Evolutionary conservation across 2,888 invertebrate species (phyloP), one percentile per base, ranked within the genome.

Genomic region (Hyalella azteca): DNA sequence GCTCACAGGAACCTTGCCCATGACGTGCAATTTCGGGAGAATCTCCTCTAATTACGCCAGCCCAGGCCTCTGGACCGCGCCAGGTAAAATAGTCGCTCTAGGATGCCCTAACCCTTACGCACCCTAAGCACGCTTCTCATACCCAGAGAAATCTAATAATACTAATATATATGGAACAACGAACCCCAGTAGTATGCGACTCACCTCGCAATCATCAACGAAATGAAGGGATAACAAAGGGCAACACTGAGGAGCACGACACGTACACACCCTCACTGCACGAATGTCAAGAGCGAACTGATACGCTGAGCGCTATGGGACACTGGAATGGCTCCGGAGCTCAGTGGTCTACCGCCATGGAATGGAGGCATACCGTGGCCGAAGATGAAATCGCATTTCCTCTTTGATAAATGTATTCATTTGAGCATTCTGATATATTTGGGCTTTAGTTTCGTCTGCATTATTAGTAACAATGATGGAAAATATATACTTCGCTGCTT

Each of bases 11-110:
- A 36, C 36, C 29, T 1, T 36, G 66, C 66, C 66, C 66, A 66
- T 66, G 66, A 66, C 29, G 36, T 66, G 66, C 66, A 66, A 66
- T 66, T 66, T 66, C 36, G 29, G 66, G 36, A 66, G 66, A 66
- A 66, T 36, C n/a, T 66, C 66, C n/a, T 66, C 66, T 36, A 66
- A 66, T 66, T 66, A 36, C 66, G 36, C 19, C 13, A 9, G 39
- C 66, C 66, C 36, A 36, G 66, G 54, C 29, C n/a, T n/a, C n/a
- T n/a, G n/a, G n/a, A n/a, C n/a, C n/a, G n/a, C 22, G 54, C 22
- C 54, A 54, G 54, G 54, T 54, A 54, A 29, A 54, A 54, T 54
- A 22, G 54, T 22, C 22, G 7, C n/a, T n/a, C 26, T 9, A 29
- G 9, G 54, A 22, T 45, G 1, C 22, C 4, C 26, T 29, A 54